Evolutionary conservation across 2,888 invertebrate species (phyloP), one percentile per base, ranked within the genome.

Genomic region (Drymonia ruficornis): DNA sequence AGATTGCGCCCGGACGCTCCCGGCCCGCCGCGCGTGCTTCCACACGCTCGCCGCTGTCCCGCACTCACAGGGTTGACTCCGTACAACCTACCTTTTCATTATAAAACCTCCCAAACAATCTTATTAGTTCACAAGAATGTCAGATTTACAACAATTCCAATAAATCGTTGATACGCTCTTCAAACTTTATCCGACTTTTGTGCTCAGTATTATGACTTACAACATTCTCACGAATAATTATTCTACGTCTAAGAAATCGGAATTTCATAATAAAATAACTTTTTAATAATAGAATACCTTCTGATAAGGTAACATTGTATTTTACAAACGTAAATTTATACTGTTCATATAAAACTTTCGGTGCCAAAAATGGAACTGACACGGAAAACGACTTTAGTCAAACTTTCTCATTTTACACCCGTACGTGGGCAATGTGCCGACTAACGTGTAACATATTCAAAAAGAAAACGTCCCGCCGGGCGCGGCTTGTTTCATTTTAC

Each of bases 401-500:
- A 81, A 82, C 76, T 75, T 80, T 70, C 70, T 73, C 78, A 79
- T 78, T 80, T 83, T 74, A 80, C 74, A 78, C 70, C 65, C 68
- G 75, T 72, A 78, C 80, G 78, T 76, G 81, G 76, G 70, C 78
- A 80, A 78, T 75, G 80, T 81, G 67, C 69, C 70, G 74, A 78
- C 76, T 78, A 83, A 78, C 81, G 74, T 78, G 82, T 78, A 83
- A 86, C 81, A 81, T 84, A 87, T 87, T 87, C 85, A 79, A 82
- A 81, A 84, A 80, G 81, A 84, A 86, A 87, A 82, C 81, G 86
- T 89, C 87, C 84, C 86, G 77, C 73, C 72, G 84, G 83, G 80
- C 86, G 76, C 81, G 85, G 81, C 88, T 89, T 92, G 90, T 91
- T 92, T 91, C 90, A 90, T 91, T 91, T 91, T 91, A 92, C 87